Conservation (phyloP, 1,140 invertebrate genomes). For the Pachypsylla venusta region DNA sequence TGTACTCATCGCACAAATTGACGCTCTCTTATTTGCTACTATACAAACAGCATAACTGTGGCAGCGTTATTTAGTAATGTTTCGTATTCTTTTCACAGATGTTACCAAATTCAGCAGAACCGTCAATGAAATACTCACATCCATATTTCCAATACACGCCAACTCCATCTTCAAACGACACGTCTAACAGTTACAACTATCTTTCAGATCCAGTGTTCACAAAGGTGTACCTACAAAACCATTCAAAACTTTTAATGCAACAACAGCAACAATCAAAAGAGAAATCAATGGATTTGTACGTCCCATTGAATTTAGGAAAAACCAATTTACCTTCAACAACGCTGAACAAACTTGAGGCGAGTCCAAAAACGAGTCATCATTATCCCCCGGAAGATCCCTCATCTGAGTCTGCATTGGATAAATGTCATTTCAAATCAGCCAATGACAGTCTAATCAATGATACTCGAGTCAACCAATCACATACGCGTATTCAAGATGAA, state of each 20-base stretch:
- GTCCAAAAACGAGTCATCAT: neutral
- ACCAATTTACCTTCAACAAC: neutral
- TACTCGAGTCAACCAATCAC: neutral
- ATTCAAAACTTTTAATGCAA: conserved; percentile 1
- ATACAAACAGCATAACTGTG: too few species aligned
- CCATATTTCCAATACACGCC: conserved; percentile 1
- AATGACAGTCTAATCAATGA: neutral
- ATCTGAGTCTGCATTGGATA: neutral
- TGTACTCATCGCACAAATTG: too few species aligned
- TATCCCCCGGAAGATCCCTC: neutral
- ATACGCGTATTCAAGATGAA: neutral
- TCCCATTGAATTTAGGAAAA: neutral
- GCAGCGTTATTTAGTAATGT: too few species aligned
- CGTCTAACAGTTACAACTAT: neutral
- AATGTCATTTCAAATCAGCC: neutral
- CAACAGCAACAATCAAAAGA: neutral
- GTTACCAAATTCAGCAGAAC: neutral
- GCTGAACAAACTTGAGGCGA: neutral
- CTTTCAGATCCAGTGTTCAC: neutral
- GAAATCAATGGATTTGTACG: neutral
- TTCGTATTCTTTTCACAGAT: too few species aligned
- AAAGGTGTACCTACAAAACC: conserved; percentile 6
- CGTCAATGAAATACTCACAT: neutral
- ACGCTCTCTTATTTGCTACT: too few species aligned
- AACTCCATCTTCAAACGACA: neutral